Evolutionary conservation across 2,797 vertebrate species (phyloP).

Genomic region (Lacerta viridis): DNA sequence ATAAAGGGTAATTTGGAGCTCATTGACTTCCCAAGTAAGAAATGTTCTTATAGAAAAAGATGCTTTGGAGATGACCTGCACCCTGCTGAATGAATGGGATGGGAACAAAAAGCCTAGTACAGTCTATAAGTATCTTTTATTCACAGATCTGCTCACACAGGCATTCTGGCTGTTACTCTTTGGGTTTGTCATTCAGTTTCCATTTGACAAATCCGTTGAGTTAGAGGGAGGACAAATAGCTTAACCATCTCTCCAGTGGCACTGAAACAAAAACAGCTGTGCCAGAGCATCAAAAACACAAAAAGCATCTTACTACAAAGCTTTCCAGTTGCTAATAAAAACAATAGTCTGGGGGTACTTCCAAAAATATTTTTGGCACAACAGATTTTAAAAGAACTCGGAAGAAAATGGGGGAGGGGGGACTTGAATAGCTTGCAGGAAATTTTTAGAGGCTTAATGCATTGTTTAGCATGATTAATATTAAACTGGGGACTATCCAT

Average conservation of each 20-base stretch:
- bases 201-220: conserved; percentile 74
- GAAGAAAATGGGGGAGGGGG: conserved; percentile 60
- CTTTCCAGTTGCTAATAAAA: conserved; percentile 83
- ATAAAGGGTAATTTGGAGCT: background rate
- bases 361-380: conserved; percentile 81
- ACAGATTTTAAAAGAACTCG: conserved; percentile 75
- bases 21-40: conserved; percentile 59
- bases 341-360: conserved; percentile 81
- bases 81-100: conserved; percentile 65
- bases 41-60: conserved; percentile 46
- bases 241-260: conserved; percentile 80
- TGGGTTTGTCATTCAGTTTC: conserved; percentile 47
- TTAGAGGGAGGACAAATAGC: conserved; percentile 80
- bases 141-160: conserved; percentile 35
- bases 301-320: conserved; percentile 82
- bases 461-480: conserved; percentile 42
- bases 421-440: conserved; percentile 37
- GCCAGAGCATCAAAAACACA: conserved; percentile 82
- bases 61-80: conserved; percentile 50
- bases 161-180: conserved; percentile 53
- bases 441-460: conserved; percentile 41
- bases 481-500: conserved; percentile 37
- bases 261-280: conserved; percentile 85
- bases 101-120: background rate
- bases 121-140: conserved; percentile 9